Base-by-base conservation (phyloP, 2,797 vertebrate genomes). In the Mus spretus region DNA sequence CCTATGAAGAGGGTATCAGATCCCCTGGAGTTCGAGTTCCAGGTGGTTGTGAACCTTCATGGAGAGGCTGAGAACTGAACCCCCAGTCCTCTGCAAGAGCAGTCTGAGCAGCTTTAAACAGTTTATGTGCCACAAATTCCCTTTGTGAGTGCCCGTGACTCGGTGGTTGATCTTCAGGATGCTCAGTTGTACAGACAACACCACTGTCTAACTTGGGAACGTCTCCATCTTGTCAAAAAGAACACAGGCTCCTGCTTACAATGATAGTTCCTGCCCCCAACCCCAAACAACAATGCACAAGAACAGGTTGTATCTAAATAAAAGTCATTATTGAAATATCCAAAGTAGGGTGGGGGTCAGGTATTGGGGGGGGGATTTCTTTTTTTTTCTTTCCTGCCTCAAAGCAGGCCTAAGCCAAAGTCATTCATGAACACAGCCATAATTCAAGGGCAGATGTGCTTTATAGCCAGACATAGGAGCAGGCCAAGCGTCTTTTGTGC, bases 251-350 rank as follows among this genome's bases (percentile, higher is more conserved):
- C 55, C 67, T 11, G 0, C 34, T 31, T 2, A 53, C 57, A 10
- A 26, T 24, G 61, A 44, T 24, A 8, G 63, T 53, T 37, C 44
- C 37, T 13, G 61, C 26, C 47, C 44, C 78, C 55, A 24, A 12
- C 53, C 47, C 24, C 0, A 1, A 31, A 31, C 40, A 31, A 11
- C 37, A 61, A 7, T 0, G 6, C 0, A 0, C 37, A 44, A 31
- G 17, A 19, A 24, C 2, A 12, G 40, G 17, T 84, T 47, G 44
- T 24, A 34, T 47, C 26, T 26, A 65, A 63, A 63, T 11, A 57
- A 57, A 26, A 82, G 3, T 7, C 3, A 31, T 26, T 13, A 3
- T 22, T 59, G 53, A 74, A 10, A 37, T 3, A 15, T 4, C 93
- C 70, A 6, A 3, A 0, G 24, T 44, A 59, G 14, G 37, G 57